Evolutionary conservation across 2,113 vertebrate species (phyloP), one percentile per base, ranked within the genome.

Genomic region (Seriola rivoliana): DNA sequence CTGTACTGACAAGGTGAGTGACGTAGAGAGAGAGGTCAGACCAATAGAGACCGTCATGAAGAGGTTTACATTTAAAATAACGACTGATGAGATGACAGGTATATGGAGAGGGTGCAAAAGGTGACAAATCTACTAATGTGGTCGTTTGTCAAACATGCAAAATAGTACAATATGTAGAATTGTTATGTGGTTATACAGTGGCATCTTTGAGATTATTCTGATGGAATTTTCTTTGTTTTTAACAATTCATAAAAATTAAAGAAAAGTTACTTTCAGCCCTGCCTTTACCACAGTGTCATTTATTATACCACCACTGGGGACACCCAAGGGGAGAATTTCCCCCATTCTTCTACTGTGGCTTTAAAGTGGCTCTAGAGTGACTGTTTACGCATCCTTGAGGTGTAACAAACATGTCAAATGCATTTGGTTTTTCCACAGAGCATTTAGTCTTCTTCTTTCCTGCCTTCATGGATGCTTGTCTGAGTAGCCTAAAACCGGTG

Each of bases 1-100:
- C 84, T 63, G 48, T 14, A 46, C 71, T 17, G 80, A 85, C 82
- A 82, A 52, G 36, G 16, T 42, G 77, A 90, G n/a, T 67, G 85
- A 88, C 63, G 29, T 29, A 65, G 65, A 71, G 54, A 60, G 69
- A 58, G 71, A 66, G 80, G 81, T 85, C 78, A 85, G 25, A 84
- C 69, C 80, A 71, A 80, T 19, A 23, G 21, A 11, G 36, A 54
- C 29, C 11, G 48, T 59, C 85, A 58, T 13, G 50, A 36, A 29
- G 40, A 67, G 29, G 57, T 69, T 81, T 54, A 60, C 50, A 65
- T 67, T 60, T 8, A 36, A 65, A 50, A 70, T 40, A 71, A 69
- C 1, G 25, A 44, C 59, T n/a, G 75, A 67, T 52, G 80, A 68
- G 78, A 69, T 11, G 68, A 75, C 46, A 6, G 64, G 32, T 38